These are phyloP conservation scores for Ondatra zibethicus DNA, from an alignment of 2,113 vertebrate genomes.

Conservation along the genomic window DNA sequence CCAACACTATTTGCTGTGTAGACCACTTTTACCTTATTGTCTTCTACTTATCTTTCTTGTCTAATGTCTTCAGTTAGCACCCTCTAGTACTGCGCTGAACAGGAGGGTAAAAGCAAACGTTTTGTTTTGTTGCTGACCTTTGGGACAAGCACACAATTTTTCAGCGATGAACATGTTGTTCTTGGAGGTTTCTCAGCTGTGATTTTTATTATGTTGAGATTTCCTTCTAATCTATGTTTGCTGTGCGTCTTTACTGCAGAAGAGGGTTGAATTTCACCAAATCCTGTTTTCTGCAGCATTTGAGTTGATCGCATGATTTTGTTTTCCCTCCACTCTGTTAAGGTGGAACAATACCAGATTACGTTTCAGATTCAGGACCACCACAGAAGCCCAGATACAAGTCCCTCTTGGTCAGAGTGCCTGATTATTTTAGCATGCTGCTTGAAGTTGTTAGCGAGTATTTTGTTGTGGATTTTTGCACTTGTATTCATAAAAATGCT, in stretches of 20 bases:
- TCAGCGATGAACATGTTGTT: background rate
- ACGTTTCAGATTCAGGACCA: background rate
- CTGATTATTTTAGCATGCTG: background rate
- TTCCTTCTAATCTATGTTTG: background rate
- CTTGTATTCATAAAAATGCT: background rate
- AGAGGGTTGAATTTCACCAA: background rate
- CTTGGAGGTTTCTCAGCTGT: background rate
- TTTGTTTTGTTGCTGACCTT: background rate
- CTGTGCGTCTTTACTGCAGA: no score
- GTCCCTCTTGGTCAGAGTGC: background rate
- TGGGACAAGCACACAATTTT: background rate
- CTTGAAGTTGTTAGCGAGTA: background rate
- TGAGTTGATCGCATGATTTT: background rate
- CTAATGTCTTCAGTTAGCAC: background rate
- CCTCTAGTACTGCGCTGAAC: background rate
- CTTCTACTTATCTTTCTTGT: background rate
- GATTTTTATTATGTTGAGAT: background rate
- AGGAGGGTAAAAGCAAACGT: background rate
- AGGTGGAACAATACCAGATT: no score
- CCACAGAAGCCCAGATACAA: background rate
- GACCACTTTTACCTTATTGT: background rate
- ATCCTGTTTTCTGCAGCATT: background rate
- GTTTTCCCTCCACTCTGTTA: background rate
- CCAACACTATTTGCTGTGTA: background rate
- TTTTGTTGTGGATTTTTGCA: background rate